Evolutionary conservation across 2,888 invertebrate genomes (phyloP).

Genomic region (Dermolepida albohirtum): DNA sequence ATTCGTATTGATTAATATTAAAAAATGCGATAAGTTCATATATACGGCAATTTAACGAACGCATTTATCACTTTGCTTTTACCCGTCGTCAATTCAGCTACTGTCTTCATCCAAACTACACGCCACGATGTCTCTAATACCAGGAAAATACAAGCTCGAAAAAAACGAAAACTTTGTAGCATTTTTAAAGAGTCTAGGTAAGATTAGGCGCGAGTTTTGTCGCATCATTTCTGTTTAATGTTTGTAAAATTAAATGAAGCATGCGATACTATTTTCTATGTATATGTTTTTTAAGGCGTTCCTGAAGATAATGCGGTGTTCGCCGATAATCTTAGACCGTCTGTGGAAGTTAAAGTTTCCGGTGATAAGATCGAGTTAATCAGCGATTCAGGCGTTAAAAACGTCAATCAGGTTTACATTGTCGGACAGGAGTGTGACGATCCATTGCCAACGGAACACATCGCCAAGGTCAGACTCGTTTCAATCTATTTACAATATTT

Average conservation of each 20-base stretch:
- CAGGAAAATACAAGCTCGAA: conserved; percentile 51
- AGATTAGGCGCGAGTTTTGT: no score
- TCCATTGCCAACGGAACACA: conserved; percentile 33
- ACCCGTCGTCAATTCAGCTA: no score
- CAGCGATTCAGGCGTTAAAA: conserved; percentile 41
- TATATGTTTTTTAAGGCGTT: conserved; percentile 45
- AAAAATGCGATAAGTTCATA: no score
- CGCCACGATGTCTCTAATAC: conserved; percentile 50
- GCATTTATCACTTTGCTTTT: no score
- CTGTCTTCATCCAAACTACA: no score
- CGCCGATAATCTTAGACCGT: conserved; percentile 47
- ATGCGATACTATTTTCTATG: no score
- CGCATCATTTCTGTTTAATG: no score
- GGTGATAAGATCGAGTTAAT: conserved; percentile 43
- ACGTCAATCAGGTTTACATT: conserved; percentile 23
- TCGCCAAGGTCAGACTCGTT: conserved; percentile 28
- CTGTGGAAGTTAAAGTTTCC: conserved; percentile 45
- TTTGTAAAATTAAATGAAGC: no score
- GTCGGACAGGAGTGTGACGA: conserved; percentile 34
- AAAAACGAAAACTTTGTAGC: conserved; percentile 52
- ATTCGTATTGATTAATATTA: no score
- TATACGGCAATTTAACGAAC: no score
- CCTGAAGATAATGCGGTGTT: conserved; percentile 47
- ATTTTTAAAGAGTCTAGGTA: conserved; percentile 50
- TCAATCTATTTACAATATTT: not conserved